Conservation (phyloP, 2,797 vertebrate genomes). For the Numenius phaeopus region DNA sequence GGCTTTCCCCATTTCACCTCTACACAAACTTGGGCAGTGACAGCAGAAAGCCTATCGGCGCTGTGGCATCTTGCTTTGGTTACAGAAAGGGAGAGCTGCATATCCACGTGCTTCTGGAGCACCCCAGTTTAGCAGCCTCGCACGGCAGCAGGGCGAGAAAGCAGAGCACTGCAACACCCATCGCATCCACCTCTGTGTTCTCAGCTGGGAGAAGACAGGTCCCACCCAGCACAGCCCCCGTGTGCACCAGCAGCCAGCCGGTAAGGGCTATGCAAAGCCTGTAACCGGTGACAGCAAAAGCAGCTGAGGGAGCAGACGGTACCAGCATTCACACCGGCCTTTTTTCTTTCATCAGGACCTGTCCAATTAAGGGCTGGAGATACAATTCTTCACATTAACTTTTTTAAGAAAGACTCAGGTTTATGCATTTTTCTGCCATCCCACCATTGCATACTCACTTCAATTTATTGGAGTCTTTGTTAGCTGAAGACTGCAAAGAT, state of each 20-base stretch:
- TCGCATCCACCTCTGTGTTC: not conserved
- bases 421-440: not conserved
- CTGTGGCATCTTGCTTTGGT: not conserved
- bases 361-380: not conserved
- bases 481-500: conserved; percentile 64
- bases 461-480: conserved; percentile 75
- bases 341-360: not conserved
- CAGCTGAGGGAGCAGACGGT: not conserved
- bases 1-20: not conserved
- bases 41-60: not conserved
- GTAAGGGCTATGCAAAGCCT: not conserved
- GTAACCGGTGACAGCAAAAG: not conserved
- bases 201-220: not conserved
- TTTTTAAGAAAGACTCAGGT: not conserved
- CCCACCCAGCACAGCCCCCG: not conserved
- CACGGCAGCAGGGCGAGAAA: not conserved
- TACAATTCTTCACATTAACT: not conserved
- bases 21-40: not conserved
- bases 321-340: not conserved
- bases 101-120: not conserved
- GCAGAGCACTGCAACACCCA: not conserved
- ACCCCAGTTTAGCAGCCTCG: not conserved
- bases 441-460: conserved; percentile 83
- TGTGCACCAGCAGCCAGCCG: not conserved
- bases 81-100: not conserved